Evolutionary conservation across 1,140 invertebrate species (phyloP).

Genomic region (Copidosoma floridanum): DNA sequence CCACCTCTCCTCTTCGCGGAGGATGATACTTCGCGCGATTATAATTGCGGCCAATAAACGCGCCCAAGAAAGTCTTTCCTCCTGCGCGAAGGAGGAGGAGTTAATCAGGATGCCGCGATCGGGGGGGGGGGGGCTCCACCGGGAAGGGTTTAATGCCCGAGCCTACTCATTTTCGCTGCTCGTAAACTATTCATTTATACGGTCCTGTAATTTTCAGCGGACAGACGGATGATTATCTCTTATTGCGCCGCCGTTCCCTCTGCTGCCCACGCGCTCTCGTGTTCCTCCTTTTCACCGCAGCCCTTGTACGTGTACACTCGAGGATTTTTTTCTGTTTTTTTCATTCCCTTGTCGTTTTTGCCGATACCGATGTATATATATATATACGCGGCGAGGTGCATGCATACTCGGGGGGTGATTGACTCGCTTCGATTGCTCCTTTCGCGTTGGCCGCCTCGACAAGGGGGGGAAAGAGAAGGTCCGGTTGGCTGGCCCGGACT

Average conservation of each 20-base stretch:
- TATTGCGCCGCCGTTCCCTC: constrained; percentile 20
- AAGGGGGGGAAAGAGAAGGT: no score
- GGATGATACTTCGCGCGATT: constrained; percentile 15
- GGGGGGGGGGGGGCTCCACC: not conserved
- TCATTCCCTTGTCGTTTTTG: not conserved
- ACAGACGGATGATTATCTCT: constrained; percentile 42
- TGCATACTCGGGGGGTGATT: constrained; percentile 6
- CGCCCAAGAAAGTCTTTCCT: not conserved
- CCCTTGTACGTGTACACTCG: not conserved
- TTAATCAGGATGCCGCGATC: not conserved
- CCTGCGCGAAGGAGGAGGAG: not conserved
- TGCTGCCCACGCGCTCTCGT: not conserved
- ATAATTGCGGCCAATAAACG: constrained; percentile 12
- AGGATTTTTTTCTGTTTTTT: not conserved
- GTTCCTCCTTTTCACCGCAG: no score
- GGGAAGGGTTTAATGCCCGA: constrained; percentile 16
- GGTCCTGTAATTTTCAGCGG: constrained; percentile 50
- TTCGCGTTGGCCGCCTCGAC: no score
- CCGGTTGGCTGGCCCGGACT: no score
- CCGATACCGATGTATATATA: not conserved
- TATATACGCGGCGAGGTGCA: no score
- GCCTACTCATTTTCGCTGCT: constrained; percentile 46
- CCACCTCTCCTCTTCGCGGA: no score
- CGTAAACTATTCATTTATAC: constrained; percentile 54
- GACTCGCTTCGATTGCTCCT: constrained; percentile 9